Evolutionary conservation across 1,140 invertebrate species (phyloP).

Genomic region (Marisa cornuarietis): DNA sequence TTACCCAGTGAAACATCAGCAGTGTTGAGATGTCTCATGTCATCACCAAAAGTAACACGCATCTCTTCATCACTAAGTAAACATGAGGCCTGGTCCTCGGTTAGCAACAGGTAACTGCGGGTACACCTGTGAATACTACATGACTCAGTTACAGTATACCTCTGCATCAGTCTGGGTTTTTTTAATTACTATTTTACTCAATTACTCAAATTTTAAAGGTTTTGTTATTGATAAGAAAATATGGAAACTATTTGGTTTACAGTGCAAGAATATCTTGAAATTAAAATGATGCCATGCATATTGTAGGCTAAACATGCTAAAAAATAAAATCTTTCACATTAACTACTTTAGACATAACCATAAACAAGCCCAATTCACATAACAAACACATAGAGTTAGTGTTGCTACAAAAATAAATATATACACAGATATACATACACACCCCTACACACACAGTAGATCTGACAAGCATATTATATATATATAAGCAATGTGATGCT

Average conservation of each 20-base stretch:
- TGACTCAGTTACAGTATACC: background rate
- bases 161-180: background rate
- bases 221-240: too few relatives aligned
- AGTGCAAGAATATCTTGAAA: background rate
- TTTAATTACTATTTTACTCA: too few relatives aligned
- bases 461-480: too few relatives aligned
- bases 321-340: background rate
- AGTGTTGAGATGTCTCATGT: constrained; percentile 18
- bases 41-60: constrained; percentile 9
- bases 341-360: background rate
- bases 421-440: too few relatives aligned
- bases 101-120: constrained; percentile 47
- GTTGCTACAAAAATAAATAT: too few relatives aligned
- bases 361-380: background rate
- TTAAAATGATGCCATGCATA: background rate
- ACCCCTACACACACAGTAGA: too few relatives aligned
- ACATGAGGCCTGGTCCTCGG: constrained; percentile 52
- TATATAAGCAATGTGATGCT: too few relatives aligned
- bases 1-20: constrained; percentile 56
- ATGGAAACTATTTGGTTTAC: too few relatives aligned
- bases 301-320: too few relatives aligned
- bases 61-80: constrained; percentile 45
- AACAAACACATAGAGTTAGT: too few relatives aligned
- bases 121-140: constrained; percentile 40
- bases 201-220: too few relatives aligned